phyloP scores from a whole-genome alignment of 2,888 invertebrate species.

The Spatulosminthurus flaviceps region DNA sequence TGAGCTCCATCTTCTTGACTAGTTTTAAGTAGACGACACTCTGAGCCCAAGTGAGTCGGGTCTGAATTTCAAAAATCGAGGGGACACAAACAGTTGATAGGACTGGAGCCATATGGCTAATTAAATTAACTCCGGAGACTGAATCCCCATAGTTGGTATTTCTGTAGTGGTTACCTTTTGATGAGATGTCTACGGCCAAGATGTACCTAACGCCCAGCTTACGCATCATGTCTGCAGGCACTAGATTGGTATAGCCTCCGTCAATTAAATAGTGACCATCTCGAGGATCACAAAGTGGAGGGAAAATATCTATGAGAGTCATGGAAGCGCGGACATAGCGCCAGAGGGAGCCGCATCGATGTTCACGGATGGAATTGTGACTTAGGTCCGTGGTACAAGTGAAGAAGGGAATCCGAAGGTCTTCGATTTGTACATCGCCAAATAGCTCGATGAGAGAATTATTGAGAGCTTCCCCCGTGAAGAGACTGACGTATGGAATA shows the following conservation, averaged over 20 bases:
- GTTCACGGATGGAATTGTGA: conserved; percentile 47
- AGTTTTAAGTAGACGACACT: conserved; percentile 44
- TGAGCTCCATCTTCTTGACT: conserved; percentile 43
- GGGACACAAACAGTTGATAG: conserved; percentile 20
- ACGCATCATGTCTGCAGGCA: conserved; percentile 48
- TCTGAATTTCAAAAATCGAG: conserved; percentile 29
- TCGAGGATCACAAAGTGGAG: conserved; percentile 23
- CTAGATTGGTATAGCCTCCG: conserved; percentile 60
- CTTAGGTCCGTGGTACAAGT: conserved; percentile 58
- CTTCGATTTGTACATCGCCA: conserved; percentile 59
- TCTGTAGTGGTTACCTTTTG: conserved; percentile 22
- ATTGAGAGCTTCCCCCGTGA: conserved; percentile 54
- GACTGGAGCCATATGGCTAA: conserved; percentile 3
- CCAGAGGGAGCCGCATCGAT: conserved; percentile 36
- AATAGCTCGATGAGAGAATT: conserved; percentile 51
- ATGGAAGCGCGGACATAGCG: conserved; percentile 29
- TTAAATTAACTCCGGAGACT: not conserved
- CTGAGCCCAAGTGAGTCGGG: conserved; percentile 31
- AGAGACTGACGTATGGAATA: conserved; percentile 48
- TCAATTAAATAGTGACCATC: conserved; percentile 57
- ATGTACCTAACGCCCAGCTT: conserved; percentile 26
- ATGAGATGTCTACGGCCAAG: conserved; percentile 31
- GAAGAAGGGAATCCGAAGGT: conserved; percentile 58
- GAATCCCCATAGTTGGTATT: conserved; percentile 33
- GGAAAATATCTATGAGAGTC: conserved; percentile 31